Evolutionary conservation across 2,888 invertebrate species (phyloP), one percentile per base, ranked within the genome.

Genomic region (Teleogryllus oceanicus): DNA sequence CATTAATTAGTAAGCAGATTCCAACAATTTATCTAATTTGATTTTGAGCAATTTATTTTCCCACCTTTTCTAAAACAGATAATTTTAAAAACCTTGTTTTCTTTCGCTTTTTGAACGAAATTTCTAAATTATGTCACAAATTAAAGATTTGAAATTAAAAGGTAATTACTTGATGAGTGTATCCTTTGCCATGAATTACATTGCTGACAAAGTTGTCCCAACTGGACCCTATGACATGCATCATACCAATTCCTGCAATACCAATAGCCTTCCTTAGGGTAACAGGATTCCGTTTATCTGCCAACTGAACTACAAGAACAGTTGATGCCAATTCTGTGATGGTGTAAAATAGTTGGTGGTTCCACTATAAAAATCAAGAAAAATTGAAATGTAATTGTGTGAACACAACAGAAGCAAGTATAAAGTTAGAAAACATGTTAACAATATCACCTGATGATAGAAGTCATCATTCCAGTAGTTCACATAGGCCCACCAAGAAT

Each of bases 391-490:
- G 2, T 10, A 37, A 37, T 37, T 5, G 5, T 8, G 37, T 37
- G 37, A 37, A 37, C 37, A 37, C 37, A 37, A 1, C 37, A 37
- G 37, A 37, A 37, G 37, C 37, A 37, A 0, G 5, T 37, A 8
- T 37, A 37, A 37, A 37, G 5, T 37, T 0, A 37, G 37, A 37
- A 37, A 37, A 37, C 37, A 8, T 37, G 37, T 37, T 37, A 37
- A 50, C 13, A 21, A 8, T n/a, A 12, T 62, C n/a, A 62, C 62
- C 62, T 77, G 77, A 20, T n/a, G 50, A 85, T 92, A 92, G 84
- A 91, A 92, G 82, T 92, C 92, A 83, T 92, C 92, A 84, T 92
- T 92, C 89, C 91, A 92, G 84, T 92, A 92, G 86, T 92, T 92
- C 82, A 92, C 89, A 83, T 91, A 92, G 78, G 89, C 89, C 92